These are phyloP conservation scores for Rhynchonycteris naso DNA, from an alignment of 2,797 vertebrate genomes.

Conservation along the genomic window DNA sequence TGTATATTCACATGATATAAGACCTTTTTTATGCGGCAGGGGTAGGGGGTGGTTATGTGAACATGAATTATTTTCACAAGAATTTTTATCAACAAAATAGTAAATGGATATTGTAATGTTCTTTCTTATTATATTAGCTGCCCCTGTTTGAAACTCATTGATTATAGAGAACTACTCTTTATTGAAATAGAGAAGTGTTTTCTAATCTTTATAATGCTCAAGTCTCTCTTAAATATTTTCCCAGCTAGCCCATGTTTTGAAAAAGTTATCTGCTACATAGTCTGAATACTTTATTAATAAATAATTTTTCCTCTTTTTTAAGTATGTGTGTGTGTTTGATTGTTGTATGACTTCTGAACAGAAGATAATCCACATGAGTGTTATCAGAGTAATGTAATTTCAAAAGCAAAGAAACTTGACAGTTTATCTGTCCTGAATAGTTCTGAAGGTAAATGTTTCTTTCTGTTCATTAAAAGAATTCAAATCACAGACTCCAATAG, in stretches of 20 bases:
- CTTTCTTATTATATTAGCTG: constrained; percentile 6
- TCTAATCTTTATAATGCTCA: not conserved
- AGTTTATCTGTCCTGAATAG: constrained; percentile 15
- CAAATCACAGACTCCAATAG: not conserved
- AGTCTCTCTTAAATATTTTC: constrained; percentile 46
- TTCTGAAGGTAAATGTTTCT: constrained; percentile 25
- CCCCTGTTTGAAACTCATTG: not conserved
- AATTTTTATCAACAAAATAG: constrained; percentile 40
- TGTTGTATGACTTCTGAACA: not conserved
- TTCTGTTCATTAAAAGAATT: not conserved
- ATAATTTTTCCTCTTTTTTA: constrained; percentile 33
- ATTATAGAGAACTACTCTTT: constrained; percentile 26
- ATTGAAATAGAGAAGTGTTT: not conserved
- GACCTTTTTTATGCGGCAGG: not conserved
- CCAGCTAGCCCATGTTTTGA: not conserved
- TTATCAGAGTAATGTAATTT: constrained; percentile 2
- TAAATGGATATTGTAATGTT: constrained; percentile 19
- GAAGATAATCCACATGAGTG: not conserved
- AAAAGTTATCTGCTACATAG: constrained; percentile 1
- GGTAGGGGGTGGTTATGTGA: not conserved
- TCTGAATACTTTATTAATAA: constrained; percentile 20
- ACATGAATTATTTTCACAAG: constrained; percentile 52
- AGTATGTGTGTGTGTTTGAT: not conserved
- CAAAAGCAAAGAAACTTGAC: constrained; percentile 39
- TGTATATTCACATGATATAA: constrained; percentile 50